A percentile compares a stretch with the other conserved stretches of the same genome.
Evolutionary conservation across 2,113 vertebrate genomes (phyloP).

Genomic region (Ellobius talpinus): DNA sequence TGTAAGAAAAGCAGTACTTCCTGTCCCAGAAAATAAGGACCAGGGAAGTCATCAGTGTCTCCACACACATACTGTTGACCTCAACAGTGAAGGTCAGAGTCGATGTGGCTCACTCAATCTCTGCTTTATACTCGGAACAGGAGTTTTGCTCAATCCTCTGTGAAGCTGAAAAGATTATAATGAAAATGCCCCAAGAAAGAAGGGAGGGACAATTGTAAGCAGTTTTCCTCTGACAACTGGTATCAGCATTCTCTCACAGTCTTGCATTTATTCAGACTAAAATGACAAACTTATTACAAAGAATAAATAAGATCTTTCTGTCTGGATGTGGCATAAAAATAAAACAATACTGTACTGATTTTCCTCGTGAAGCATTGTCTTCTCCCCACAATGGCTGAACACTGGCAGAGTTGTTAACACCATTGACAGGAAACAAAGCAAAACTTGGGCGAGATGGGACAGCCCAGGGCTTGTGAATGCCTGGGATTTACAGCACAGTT

Average conservation of each 20-base stretch:
- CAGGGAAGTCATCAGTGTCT: not conserved
- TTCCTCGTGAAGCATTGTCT: constrained; percentile 70
- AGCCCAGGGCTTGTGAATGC: constrained; percentile 47
- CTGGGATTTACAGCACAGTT: constrained; percentile 54
- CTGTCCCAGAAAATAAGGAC: not conserved
- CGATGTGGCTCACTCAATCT: not conserved
- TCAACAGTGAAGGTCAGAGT: constrained; percentile 67
- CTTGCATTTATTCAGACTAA: constrained; percentile 71
- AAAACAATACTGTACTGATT: constrained; percentile 84
- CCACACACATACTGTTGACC: constrained; percentile 10
- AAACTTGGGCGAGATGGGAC: constrained; percentile 62
- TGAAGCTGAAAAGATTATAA: constrained; percentile 83
- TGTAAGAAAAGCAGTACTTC: not conserved
- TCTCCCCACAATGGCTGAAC: constrained; percentile 69
- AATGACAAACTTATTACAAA: constrained; percentile 80
- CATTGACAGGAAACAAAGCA: constrained; percentile 79
- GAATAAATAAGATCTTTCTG: constrained; percentile 78
- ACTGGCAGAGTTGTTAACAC: constrained; percentile 74
- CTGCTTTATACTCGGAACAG: constrained; percentile 42
- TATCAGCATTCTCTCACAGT: constrained; percentile 77
- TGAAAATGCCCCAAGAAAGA: constrained; percentile 79
- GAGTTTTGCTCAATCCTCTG: constrained; percentile 72
- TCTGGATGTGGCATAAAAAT: constrained; percentile 78
- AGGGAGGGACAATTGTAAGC: constrained; percentile 78
- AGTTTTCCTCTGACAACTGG: constrained; percentile 78